phyloP scores from a whole-genome alignment of 2,113 vertebrate species.

The Zapus hudsonius region DNA sequence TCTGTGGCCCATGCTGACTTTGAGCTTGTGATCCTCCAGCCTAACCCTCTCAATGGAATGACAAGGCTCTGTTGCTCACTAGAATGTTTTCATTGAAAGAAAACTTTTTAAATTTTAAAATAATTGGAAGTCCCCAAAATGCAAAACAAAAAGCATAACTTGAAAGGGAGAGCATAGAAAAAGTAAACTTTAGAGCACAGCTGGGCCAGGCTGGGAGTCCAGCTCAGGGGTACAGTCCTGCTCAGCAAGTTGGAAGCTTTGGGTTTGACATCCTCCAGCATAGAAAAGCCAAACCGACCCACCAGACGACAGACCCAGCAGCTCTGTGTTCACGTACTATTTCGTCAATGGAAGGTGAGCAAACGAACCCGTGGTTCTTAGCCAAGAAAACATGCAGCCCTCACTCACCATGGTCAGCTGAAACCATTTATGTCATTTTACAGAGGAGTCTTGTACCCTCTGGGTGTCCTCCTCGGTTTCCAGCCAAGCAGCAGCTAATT shows the following conservation, averaged over 20 bases:
- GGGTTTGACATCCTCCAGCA: not conserved
- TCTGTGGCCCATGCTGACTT: not conserved
- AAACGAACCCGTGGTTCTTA: not conserved
- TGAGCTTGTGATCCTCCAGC: not conserved
- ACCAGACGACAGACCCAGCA: not conserved
- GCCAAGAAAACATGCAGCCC: no score
- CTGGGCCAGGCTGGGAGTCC: not conserved
- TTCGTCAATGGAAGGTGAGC: not conserved
- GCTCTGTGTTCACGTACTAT: not conserved
- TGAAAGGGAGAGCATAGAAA: slow-evolving; percentile 11
- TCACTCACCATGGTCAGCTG: not conserved
- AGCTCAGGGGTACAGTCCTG: not conserved
- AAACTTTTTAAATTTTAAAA: not conserved
- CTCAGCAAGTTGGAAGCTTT: not conserved
- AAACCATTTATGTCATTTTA: not conserved
- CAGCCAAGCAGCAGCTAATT: not conserved
- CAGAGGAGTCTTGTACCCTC: accelerated
- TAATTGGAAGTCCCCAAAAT: slow-evolving; percentile 38
- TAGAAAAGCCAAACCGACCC: not conserved
- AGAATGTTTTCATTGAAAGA: not conserved
- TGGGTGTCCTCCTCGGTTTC: no score
- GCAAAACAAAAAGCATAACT: not conserved
- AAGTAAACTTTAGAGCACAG: not conserved
- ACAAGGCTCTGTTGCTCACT: not conserved
- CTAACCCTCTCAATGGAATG: not conserved